Percentiles rank a stretch among this genome's conserved stretches.
These are phyloP conservation scores for Dasysyrphus albostriatus DNA, from an alignment of 2,888 invertebrate genomes.

Conservation along the genomic window DNA sequence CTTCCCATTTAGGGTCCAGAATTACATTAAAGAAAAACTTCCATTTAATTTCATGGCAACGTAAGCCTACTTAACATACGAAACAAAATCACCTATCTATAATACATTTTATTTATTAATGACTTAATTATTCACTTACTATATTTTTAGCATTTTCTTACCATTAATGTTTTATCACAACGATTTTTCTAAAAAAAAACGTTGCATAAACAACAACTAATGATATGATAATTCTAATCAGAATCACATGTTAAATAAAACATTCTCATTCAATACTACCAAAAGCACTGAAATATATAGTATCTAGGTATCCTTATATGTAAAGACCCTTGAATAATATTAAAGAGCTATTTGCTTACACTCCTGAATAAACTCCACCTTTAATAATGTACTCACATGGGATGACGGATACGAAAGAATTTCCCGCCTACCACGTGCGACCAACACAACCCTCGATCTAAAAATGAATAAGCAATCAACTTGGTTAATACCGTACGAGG, in stretches of 20 bases:
- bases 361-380: neutral
- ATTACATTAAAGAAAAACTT: too few relatives aligned
- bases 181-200: too few relatives aligned
- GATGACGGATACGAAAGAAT: neutral
- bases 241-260: neutral
- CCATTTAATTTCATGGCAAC: too few relatives aligned
- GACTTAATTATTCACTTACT: too few relatives aligned
- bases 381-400: constrained; percentile 9
- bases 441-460: constrained; percentile 49
- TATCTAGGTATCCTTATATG: constrained; percentile 41
- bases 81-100: too few relatives aligned
- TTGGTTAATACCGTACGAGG: constrained; percentile 67
- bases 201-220: too few relatives aligned
- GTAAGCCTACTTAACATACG: too few relatives aligned
- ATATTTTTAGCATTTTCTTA: too few relatives aligned
- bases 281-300: constrained; percentile 1
- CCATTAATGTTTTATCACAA: too few relatives aligned
- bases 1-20: too few relatives aligned
- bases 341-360: constrained; percentile 32
- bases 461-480: constrained; percentile 72
- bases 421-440: constrained; percentile 12
- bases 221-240: neutral
- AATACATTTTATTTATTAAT: too few relatives aligned
- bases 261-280: neutral
- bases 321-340: constrained; percentile 48